Percentiles rank a stretch among this genome's conserved stretches.
These are phyloP conservation scores for Coboldia fuscipes DNA, from an alignment of 1,140 invertebrate genomes.

Conservation along the genomic window DNA sequence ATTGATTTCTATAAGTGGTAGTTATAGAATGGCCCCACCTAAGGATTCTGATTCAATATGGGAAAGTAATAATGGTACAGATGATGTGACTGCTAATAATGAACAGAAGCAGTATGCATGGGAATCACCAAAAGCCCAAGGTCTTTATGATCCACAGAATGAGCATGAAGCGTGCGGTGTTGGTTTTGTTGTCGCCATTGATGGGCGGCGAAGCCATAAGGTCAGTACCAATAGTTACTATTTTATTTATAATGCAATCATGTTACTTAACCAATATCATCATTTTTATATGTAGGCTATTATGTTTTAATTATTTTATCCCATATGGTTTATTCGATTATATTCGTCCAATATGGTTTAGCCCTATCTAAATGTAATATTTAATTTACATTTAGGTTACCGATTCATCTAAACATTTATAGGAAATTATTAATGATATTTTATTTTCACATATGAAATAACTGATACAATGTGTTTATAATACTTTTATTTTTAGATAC, in stretches of 20 bases:
- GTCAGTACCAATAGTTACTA: too few relatives aligned
- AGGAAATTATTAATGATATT: background rate
- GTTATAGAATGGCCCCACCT: constrained; percentile 1
- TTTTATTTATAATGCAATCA: too few relatives aligned
- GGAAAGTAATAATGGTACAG: background rate
- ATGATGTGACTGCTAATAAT: constrained; percentile 1
- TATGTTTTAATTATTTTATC: too few relatives aligned
- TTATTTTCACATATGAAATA: constrained; percentile 2
- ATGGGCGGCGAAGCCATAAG: constrained; percentile 82
- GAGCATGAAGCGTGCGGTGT: constrained; percentile 97
- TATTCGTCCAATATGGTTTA: too few relatives aligned
- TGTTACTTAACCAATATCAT: too few relatives aligned
- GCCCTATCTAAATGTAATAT: too few relatives aligned
- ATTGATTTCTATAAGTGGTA: too few relatives aligned
- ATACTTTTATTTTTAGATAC: constrained; percentile 71
- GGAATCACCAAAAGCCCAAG: constrained; percentile 42
- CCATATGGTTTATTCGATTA: too few relatives aligned
- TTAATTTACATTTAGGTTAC: too few relatives aligned
- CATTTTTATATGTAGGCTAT: too few relatives aligned
- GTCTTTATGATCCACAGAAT: constrained; percentile 82
- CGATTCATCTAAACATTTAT: too few relatives aligned
- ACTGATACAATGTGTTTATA: too few relatives aligned
- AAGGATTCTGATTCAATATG: background rate
- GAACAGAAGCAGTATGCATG: constrained; percentile 25
- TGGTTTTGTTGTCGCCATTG: constrained; percentile 95